These are phyloP conservation scores for Heteromurus nitidus DNA, from an alignment of 2,888 invertebrate genomes.

Conservation along the genomic window DNA sequence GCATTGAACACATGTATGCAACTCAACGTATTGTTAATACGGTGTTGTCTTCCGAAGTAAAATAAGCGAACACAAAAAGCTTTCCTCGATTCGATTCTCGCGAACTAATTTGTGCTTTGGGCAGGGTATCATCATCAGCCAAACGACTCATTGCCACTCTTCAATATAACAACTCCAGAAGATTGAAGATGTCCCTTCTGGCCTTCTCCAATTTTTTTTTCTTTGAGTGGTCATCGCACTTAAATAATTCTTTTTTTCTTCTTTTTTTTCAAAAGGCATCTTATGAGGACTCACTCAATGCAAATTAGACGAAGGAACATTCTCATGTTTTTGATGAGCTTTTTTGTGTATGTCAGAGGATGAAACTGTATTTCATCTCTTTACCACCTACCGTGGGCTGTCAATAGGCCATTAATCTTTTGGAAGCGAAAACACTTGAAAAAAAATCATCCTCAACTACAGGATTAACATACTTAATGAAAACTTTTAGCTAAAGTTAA, in stretches of 20 bases:
- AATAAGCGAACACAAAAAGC: too few species aligned
- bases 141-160: conserved; percentile 4
- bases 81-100: too few species aligned
- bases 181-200: conserved; percentile 2
- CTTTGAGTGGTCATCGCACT: too few species aligned
- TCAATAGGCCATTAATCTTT: conserved; percentile 52
- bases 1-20: not conserved
- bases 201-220: not conserved
- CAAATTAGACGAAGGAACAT: not conserved
- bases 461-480: conserved; percentile 13
- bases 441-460: too few species aligned
- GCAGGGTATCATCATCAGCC: not conserved
- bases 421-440: conserved; percentile 11
- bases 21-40: not conserved
- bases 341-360: not conserved
- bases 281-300: not conserved
- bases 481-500: not conserved
- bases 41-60: too few species aligned
- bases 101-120: too few species aligned
- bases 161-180: not conserved
- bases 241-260: not conserved
- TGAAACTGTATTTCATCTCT: conserved; percentile 22
- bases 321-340: conserved; percentile 1
- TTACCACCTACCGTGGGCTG: conserved; percentile 45
- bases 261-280: too few species aligned